Conservation (phyloP, 2,888 invertebrate genomes). For the Pammene fasciana region DNA sequence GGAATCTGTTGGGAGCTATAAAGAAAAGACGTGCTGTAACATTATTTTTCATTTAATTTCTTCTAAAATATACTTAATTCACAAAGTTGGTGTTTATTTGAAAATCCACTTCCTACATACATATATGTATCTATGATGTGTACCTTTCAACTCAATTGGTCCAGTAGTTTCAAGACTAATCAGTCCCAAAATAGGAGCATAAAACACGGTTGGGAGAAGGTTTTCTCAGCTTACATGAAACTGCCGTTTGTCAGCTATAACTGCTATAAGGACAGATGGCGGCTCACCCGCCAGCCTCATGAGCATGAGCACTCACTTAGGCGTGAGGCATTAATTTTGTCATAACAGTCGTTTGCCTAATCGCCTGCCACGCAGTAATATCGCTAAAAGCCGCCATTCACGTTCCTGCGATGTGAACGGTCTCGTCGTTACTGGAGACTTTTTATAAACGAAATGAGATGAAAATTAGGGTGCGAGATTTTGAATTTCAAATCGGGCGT, state of each 20-base stretch:
- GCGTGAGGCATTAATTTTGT: conserved; percentile 67
- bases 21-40: no score
- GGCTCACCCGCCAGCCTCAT: conserved; percentile 52
- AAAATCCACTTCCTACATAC: no score
- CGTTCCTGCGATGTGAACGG: conserved; percentile 48
- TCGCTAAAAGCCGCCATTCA: conserved; percentile 73
- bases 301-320: conserved; percentile 68
- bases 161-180: no score
- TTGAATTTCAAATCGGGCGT: conserved; percentile 39
- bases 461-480: conserved; percentile 44
- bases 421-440: conserved; percentile 53
- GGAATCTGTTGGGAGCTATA: no score
- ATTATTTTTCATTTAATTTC: no score
- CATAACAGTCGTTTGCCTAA: conserved; percentile 67
- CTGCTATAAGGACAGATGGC: conserved; percentile 25
- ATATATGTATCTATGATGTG: no score
- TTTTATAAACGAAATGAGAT: conserved; percentile 47
- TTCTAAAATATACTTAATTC: no score
- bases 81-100: no score
- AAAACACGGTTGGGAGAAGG: not conserved
- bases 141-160: no score
- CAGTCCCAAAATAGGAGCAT: no score
- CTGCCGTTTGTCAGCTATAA: conserved; percentile 10
- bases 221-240: conserved; percentile 2
- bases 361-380: conserved; percentile 66